phyloP scores from a whole-genome alignment of 2,113 vertebrate species.

The Geococcyx californianus region DNA sequence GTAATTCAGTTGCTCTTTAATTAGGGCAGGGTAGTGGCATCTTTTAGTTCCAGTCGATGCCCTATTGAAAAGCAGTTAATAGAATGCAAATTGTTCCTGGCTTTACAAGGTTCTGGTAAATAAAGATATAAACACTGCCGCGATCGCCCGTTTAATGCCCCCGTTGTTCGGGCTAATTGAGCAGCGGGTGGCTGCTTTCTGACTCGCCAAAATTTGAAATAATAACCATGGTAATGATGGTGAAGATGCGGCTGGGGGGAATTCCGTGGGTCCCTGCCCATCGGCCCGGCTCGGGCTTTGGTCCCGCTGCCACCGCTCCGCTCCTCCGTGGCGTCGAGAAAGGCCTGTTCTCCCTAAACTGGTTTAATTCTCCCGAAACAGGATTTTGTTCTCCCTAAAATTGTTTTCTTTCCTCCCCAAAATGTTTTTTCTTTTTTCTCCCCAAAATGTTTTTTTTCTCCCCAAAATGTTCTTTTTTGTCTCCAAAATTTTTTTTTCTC shows the following conservation, averaged over 20 bases:
- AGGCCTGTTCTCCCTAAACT: neutral
- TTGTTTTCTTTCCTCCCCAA: no score
- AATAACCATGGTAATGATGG: neutral
- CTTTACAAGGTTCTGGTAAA: constrained; percentile 94
- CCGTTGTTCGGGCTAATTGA: constrained; percentile 90
- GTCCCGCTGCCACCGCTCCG: neutral
- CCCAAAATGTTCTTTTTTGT: no score
- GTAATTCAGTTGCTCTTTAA: constrained; percentile 89
- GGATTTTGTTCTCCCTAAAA: neutral
- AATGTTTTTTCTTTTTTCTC: no score
- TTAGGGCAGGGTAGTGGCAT: constrained; percentile 88
- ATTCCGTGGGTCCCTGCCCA: neutral
- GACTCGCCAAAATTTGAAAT: constrained; percentile 57
- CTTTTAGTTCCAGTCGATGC: constrained; percentile 97
- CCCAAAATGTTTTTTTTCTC: no score
- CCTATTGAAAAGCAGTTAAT: constrained; percentile 97
- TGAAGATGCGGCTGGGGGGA: neutral
- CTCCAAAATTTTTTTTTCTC: no score
- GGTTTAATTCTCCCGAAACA: no score
- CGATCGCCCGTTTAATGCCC: constrained; percentile 89
- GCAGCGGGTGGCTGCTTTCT: constrained; percentile 82
- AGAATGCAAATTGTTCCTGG: constrained; percentile 92
- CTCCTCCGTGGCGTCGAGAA: neutral
- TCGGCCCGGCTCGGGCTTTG: neutral
- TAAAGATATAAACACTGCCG: constrained; percentile 94